Evolutionary conservation across 2,113 vertebrate genomes (phyloP).

Genomic region (Zapus hudsonius): DNA sequence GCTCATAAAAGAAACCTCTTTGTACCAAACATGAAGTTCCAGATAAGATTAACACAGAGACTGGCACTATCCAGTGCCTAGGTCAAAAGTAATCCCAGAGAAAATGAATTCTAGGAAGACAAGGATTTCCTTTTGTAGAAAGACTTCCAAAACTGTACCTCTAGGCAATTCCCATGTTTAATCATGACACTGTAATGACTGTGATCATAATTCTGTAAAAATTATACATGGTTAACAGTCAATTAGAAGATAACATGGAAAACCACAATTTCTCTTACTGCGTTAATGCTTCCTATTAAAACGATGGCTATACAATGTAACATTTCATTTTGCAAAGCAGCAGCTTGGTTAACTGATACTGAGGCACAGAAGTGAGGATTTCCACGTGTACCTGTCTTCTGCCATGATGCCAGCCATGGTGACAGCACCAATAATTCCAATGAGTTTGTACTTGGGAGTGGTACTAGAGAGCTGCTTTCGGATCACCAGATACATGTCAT

Average conservation of each 20-base stretch:
- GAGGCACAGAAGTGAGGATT: conserved; percentile 1
- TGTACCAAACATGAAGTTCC: not conserved
- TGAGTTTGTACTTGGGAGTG: conserved; percentile 93
- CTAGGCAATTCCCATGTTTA: conserved; percentile 3
- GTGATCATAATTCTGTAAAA: not conserved
- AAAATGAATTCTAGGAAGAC: not conserved
- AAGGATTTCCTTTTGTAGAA: not conserved
- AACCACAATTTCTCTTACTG: not conserved
- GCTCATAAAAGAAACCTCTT: not conserved
- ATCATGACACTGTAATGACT: not conserved
- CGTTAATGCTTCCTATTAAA: not conserved
- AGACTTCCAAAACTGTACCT: not conserved
- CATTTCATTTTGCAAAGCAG: not conserved
- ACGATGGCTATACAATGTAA: not conserved
- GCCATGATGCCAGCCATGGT: conserved; percentile 93
- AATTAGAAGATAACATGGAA: not conserved
- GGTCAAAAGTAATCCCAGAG: not conserved
- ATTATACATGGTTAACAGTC: not conserved
- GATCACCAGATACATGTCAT: conserved; percentile 97
- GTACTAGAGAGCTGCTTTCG: conserved; percentile 98
- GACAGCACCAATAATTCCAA: conserved; percentile 96
- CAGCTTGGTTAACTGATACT: not conserved
- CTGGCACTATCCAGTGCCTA: not conserved
- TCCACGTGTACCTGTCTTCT: conserved; percentile 85
- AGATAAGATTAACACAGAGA: not conserved